phyloP scores from a whole-genome alignment of 2,888 invertebrate genomes.

The Plutella xylostella region DNA sequence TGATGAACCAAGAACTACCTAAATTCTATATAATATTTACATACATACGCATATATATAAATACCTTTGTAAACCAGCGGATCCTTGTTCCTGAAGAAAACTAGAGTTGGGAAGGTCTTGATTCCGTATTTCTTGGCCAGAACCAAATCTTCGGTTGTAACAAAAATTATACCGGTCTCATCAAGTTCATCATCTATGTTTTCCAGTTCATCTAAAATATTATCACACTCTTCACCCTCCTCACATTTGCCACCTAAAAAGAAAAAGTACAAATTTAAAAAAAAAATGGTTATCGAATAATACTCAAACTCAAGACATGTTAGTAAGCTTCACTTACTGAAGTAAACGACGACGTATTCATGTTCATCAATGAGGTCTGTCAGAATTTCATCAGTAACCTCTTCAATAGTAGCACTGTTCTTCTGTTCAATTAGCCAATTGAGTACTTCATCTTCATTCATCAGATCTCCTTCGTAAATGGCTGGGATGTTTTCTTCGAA shows the following conservation, averaged over 20 bases:
- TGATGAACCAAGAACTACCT: no score
- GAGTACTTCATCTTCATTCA: conserved; percentile 93
- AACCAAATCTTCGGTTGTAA: conserved; percentile 87
- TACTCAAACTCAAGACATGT: not conserved
- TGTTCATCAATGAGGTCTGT: conserved; percentile 87
- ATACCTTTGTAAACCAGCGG: conserved; percentile 84
- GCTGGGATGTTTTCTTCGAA: conserved; percentile 94
- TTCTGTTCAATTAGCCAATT: conserved; percentile 91
- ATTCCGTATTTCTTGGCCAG: conserved; percentile 89
- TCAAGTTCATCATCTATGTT: conserved; percentile 94
- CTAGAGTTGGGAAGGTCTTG: conserved; percentile 85
- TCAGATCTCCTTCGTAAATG: conserved; percentile 89
- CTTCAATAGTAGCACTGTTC: conserved; percentile 91
- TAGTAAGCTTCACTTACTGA: conserved; percentile 72
- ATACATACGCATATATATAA: no score
- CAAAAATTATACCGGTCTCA: conserved; percentile 93
- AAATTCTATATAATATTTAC: no score
- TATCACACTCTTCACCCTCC: conserved; percentile 88
- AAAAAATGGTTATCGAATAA: not conserved
- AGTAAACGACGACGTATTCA: conserved; percentile 94
- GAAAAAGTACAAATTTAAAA: conserved; percentile 1
- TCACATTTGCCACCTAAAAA: conserved; percentile 82
- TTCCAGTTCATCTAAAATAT: conserved; percentile 86
- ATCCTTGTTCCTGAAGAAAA: conserved; percentile 92
- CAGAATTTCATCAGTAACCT: conserved; percentile 92